Conservation (phyloP, 1,140 invertebrate genomes). For the Hypothenemus hampei region DNA sequence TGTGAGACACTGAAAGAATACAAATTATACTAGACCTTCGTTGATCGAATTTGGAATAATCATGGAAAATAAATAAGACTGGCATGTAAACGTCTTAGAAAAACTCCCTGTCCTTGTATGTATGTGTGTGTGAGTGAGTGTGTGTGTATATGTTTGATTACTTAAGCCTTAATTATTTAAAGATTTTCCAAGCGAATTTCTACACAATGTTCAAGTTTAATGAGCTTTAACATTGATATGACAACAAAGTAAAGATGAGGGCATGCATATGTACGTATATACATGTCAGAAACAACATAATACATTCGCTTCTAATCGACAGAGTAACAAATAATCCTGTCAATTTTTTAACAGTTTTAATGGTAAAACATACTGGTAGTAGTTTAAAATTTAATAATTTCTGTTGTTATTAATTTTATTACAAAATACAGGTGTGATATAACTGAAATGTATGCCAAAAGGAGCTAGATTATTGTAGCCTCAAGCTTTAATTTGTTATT, state of each 20-base stretch:
- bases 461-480: no score
- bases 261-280: background rate
- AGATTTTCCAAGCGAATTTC: background rate
- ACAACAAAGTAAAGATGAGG: background rate
- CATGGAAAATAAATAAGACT: background rate
- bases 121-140: no score
- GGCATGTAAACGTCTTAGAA: background rate
- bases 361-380: background rate
- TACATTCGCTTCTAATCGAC: background rate
- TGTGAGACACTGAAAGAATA: background rate
- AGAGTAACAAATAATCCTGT: background rate
- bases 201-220: background rate
- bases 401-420: no score
- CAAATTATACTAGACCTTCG: background rate
- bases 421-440: no score
- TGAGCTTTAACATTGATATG: background rate
- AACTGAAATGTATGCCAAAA: no score
- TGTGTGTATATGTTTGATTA: no score
- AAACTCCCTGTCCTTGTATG: background rate
- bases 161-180: background rate
- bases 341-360: background rate
- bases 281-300: background rate
- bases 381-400: no score
- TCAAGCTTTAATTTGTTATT: no score
- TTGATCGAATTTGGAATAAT: background rate